Conservation (phyloP, 2,797 vertebrate genomes). For the Hoplostethus mediterraneus region DNA sequence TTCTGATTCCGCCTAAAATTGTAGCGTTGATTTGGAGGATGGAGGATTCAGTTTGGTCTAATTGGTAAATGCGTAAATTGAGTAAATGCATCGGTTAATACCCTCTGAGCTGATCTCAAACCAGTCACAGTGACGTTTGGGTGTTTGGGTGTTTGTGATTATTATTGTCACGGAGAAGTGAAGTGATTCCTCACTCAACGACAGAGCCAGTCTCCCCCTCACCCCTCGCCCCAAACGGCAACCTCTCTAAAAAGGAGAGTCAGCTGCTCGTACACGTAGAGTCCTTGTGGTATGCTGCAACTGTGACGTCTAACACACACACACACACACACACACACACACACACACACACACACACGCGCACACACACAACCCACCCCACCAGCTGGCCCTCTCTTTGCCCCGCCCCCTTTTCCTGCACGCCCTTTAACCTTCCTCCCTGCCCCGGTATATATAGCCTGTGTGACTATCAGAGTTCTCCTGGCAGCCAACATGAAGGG, state of each 20-base stretch:
- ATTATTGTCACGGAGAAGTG: not conserved
- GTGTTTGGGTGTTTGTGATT: too few species aligned
- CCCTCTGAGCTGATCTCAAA: too few species aligned
- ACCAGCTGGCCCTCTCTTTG: constrained; percentile 60
- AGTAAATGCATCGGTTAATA: not conserved
- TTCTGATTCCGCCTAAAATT: too few species aligned
- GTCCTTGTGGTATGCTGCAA: constrained; percentile 58
- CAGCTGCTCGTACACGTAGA: constrained; percentile 71
- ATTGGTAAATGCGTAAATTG: too few species aligned
- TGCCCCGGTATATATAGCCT: constrained; percentile 89
- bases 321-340: constrained; percentile 26
- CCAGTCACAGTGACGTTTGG: too few species aligned
- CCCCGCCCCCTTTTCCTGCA: constrained; percentile 62
- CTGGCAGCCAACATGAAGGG: constrained; percentile 98
- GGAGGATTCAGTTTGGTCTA: not conserved
- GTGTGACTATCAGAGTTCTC: constrained; percentile 87
- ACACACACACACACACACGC: constrained; percentile 37
- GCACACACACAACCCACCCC: constrained; percentile 36
- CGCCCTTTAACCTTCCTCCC: constrained; percentile 86
- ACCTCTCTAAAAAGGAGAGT: constrained; percentile 68
- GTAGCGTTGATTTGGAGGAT: constrained; percentile 6
- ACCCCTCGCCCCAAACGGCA: constrained; percentile 33
- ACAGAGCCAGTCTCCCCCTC: constrained; percentile 14
- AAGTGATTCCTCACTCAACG: not conserved
- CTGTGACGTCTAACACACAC: constrained; percentile 52